Base-by-base conservation (phyloP, 2,113 vertebrate genomes). In the Vimba vimba region DNA sequence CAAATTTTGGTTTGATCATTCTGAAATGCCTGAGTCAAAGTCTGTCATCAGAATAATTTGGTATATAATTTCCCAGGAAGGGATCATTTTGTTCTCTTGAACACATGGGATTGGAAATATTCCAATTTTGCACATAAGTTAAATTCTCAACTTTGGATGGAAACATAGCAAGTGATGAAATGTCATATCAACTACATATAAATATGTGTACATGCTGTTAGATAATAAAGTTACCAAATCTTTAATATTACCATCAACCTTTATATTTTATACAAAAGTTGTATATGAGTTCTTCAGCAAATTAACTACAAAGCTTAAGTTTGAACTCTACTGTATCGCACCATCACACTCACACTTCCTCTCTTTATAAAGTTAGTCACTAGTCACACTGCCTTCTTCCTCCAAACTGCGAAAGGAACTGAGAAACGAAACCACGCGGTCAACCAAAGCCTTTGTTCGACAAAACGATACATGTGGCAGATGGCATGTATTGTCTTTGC, bases 331-430 rank as follows among this genome's bases (percentile, higher is more conserved):
- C 1, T 3, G 75, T 36, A 33, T 11, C 7, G 15, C n/a, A 82
- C 39, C 9, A 33, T 55, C 21, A 25, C 12, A 11, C 27, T 39
- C 12, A 55, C 64, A 83, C 82, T 57, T 83, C 82, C 82, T 83
- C 45, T 81, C 30, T 45, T 15, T 17, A 25, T 36, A 62, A 39
- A 45, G 11, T 15, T 6, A 15, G 30, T 30, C 57, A 52, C 39
- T 60, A n/a, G 77, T 25, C 77, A 79, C 77, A 80, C n/a, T 4
- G 12, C 80, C 43, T 71, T 23, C 25, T 50, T 82, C 15, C 50
- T 73, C 50, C 13, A 1, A 73, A 83, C 13, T 30, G 57, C 13
- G 25, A 50, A 66, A 45, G 36, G 60, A 81, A 81, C 23, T 27
- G 33, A 73, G 33, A 83, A 83, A 15, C 9, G 30, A 59, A 83